These are phyloP conservation scores for Pipistrellus pygmaeus DNA, from an alignment of 2,797 vertebrate species.

Conservation along the genomic window DNA sequence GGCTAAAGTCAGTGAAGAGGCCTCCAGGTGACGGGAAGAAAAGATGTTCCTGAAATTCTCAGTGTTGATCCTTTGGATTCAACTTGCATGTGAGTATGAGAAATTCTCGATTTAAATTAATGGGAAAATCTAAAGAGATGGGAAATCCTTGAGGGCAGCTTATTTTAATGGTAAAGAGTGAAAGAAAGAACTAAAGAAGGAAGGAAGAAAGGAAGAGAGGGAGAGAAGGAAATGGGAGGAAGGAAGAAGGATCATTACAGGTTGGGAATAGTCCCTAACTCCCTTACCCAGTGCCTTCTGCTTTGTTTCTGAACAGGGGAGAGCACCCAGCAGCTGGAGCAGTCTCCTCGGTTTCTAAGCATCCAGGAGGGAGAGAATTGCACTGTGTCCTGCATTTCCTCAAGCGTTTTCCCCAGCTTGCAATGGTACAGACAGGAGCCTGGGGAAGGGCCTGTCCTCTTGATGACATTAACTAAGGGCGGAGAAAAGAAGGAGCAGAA, in stretches of 20 bases:
- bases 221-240: not conserved
- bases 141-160: not conserved
- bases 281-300: not conserved
- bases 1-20: not conserved
- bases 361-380: constrained; percentile 49
- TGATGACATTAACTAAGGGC: not conserved
- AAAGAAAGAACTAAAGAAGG: not conserved
- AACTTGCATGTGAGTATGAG: constrained; percentile 55
- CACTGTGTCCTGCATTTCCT: not conserved
- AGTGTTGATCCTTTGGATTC: constrained; percentile 58
- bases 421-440: constrained; percentile 71
- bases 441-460: not conserved
- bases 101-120: not conserved
- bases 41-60: constrained; percentile 57
- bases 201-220: not conserved
- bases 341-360: not conserved
- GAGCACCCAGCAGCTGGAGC: constrained; percentile 30
- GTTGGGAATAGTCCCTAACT: not conserved
- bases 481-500: constrained; percentile 11
- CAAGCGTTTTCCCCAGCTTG: not conserved
- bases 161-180: not conserved
- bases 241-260: not conserved
- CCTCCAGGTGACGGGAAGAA: not conserved
- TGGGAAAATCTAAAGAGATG: not conserved
- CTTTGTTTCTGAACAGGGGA: constrained; percentile 64